phyloP scores from a whole-genome alignment of 2,113 vertebrate species.

The Noturus placidus region DNA sequence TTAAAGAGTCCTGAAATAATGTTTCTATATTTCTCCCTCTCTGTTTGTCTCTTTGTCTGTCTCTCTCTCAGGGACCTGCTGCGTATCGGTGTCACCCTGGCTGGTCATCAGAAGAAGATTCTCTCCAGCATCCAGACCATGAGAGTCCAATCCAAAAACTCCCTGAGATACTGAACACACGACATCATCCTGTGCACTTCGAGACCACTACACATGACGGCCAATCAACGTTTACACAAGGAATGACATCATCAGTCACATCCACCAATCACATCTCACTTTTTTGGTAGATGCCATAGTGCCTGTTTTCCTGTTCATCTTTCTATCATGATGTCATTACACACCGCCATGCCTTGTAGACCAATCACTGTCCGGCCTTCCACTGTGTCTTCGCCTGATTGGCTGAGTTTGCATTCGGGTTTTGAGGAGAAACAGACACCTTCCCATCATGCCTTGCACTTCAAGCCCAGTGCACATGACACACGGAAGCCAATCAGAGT shows the following conservation, averaged over 20 bases:
- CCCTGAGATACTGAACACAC: slow-evolving; percentile 65
- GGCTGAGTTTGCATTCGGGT: background rate
- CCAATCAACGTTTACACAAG: background rate
- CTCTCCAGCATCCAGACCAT: slow-evolving; percentile 92
- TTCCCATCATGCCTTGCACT: background rate
- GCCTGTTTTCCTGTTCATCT: background rate
- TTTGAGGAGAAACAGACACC: background rate
- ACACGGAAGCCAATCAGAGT: background rate
- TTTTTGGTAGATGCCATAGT: background rate
- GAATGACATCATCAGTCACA: background rate
- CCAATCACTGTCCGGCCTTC: background rate
- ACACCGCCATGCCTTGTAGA: background rate
- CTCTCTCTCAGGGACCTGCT: slow-evolving; percentile 83
- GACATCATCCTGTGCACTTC: slow-evolving; percentile 24
- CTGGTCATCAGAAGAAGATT: slow-evolving; percentile 97
- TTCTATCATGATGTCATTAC: background rate
- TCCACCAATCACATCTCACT: background rate
- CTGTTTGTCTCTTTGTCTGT: background rate
- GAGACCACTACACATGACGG: background rate
- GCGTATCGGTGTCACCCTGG: slow-evolving; percentile 93
- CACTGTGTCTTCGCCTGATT: background rate
- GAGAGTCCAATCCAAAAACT: slow-evolving; percentile 81
- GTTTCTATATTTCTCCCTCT: background rate
- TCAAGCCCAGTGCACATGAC: background rate
- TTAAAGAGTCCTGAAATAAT: background rate